Percentiles rank a stretch among this genome's conserved stretches.
phyloP scores from a whole-genome alignment of 2,113 vertebrate species.

The Notothenia coriiceps region DNA sequence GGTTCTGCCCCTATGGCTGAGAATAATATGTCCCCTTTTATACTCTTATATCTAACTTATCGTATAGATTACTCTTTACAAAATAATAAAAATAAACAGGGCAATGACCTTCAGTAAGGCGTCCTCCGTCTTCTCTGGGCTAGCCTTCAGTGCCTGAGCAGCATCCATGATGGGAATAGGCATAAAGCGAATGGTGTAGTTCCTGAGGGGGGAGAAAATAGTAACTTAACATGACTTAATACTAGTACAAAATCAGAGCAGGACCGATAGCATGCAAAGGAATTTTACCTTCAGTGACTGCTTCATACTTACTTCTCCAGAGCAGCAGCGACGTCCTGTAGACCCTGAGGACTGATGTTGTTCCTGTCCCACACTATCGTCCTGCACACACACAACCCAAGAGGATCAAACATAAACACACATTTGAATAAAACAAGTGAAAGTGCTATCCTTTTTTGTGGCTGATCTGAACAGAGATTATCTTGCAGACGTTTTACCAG shows the following conservation, averaged over 20 bases:
- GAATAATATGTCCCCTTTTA: no score
- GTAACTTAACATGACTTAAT: background rate
- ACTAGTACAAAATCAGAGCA: no score
- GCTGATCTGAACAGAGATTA: no score
- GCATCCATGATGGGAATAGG: conserved; percentile 96
- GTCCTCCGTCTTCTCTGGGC: conserved; percentile 96
- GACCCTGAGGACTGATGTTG: conserved; percentile 92
- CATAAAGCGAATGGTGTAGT: conserved; percentile 97
- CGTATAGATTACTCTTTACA: no score
- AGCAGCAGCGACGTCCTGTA: conserved; percentile 95
- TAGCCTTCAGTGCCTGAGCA: conserved; percentile 95
- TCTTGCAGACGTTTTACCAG: no score
- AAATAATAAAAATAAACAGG: background rate
- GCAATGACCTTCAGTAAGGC: conserved; percentile 92
- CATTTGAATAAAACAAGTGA: background rate
- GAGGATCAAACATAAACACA: background rate
- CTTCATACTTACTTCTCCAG: conserved; percentile 90
- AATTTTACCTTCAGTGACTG: background rate
- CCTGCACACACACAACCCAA: conserved; percentile 77
- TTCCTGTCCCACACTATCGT: conserved; percentile 97
- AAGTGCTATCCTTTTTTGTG: no score
- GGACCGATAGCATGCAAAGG: accelerated
- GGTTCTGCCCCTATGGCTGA: no score
- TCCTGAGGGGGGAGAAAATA: conserved; percentile 77
- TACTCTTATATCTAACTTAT: background rate